Base-by-base conservation (phyloP, 1,140 invertebrate species). In the Ceratina calcarata region DNA sequence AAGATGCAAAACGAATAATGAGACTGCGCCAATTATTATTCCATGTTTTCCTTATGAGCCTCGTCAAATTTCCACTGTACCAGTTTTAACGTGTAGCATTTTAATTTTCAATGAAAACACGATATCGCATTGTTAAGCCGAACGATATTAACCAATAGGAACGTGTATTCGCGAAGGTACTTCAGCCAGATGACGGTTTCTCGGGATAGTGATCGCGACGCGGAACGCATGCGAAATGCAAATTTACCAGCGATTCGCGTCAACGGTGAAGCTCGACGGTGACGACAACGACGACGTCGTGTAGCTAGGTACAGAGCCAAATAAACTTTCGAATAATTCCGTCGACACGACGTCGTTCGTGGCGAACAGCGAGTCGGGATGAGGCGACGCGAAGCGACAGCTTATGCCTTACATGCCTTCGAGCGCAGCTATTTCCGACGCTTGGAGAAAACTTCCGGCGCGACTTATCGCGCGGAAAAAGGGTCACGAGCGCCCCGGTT, bases 321-420 rank as follows among this genome's bases (percentile, higher is more conserved):
- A 65, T 53, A 72, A 78, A 78, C 69, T 78, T 72, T 55, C 69
- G 68, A 78, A 78, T 72, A 72, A 78, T 78, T 72, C 32, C 60
- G 20, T 61, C 27, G 45, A 49, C 57, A 32, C 18, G 57, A 53
- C 55, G 53, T 24, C 62, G 51, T 32, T 45, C 37, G 45, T 12
- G 32, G 10, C 27, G 27, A 20, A 20, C 68, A 57, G 22, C 66
- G 0, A 24, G 53, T n/a, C 13, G 13, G 24, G 67, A 32, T 51
- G 70, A 45, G 37, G 37, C 37, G 37, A 45, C 37, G 37, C 37
- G 37, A 45, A 2, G 37, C 37, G 37, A 45, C 37, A 45, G 37
- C 37, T 45, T 45, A 45, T 45, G 37, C 37, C 32, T 71, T 60
- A 60, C 57, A 60, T 24, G 20, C 37, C 27, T 62, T 51, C 60